A percentile compares a stretch with the other conserved stretches of the same genome.
Conservation (phyloP, 2,797 vertebrate species). For the Australoheros facetus region DNA sequence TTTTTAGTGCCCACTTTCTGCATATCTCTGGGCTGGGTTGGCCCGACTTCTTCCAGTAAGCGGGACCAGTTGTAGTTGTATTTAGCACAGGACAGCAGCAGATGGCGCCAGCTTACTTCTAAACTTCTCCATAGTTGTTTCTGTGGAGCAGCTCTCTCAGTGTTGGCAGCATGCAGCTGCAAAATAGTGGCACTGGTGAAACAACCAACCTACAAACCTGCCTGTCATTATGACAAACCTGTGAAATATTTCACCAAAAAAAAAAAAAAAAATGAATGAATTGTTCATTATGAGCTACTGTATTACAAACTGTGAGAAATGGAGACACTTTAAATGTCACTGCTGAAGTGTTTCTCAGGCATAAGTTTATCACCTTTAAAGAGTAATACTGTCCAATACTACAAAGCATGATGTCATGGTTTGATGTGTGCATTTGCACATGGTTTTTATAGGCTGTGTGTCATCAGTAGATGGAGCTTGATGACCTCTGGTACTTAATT, state of each 20-base stretch:
- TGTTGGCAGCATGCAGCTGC: neutral
- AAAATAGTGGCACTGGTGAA: neutral
- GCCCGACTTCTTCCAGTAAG: neutral
- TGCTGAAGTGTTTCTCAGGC: neutral
- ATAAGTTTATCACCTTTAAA: neutral
- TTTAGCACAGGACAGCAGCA: neutral
- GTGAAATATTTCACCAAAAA: neutral
- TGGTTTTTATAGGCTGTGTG: neutral
- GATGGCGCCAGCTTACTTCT: conserved; percentile 50
- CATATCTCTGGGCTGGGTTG: neutral
- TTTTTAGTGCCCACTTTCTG: neutral
- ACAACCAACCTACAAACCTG: neutral
- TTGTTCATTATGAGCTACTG: neutral
- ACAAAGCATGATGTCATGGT: neutral
- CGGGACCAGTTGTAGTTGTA: neutral
- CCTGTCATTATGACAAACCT: neutral
- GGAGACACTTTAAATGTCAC: neutral
- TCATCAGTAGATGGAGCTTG: conserved; percentile 46
- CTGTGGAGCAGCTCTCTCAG: neutral
- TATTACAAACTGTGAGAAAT: neutral
- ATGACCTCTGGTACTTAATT: conserved; percentile 27
- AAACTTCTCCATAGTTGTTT: neutral
- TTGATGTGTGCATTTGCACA: neutral
- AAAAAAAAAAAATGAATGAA: neutral
- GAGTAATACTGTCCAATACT: neutral